Evolutionary conservation across 2,888 invertebrate species (phyloP).

Genomic region (Phlogophora meticulosa): DNA sequence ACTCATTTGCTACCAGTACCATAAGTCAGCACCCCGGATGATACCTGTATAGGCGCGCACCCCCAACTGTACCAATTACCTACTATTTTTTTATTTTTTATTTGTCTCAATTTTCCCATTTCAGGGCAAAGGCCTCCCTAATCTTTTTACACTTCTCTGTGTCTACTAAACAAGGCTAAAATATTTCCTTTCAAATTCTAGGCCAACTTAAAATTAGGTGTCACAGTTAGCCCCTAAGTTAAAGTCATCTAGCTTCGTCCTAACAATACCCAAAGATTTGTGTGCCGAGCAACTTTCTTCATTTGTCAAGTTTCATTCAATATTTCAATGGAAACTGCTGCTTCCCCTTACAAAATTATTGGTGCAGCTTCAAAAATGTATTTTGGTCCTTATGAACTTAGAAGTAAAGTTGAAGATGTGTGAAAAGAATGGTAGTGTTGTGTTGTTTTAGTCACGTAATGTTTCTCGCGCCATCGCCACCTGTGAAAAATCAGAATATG

Average conservation of each 20-base stretch:
- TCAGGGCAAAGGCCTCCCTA: too few relatives aligned
- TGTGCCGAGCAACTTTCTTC: conserved; percentile 59
- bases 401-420: conserved; percentile 1
- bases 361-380: not conserved
- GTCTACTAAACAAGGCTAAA: not conserved
- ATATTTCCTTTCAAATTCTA: not conserved
- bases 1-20: too few relatives aligned
- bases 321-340: conserved; percentile 58
- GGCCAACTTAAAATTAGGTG: conserved; percentile 37
- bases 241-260: conserved; percentile 17
- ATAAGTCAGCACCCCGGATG: too few relatives aligned
- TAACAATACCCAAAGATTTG: conserved; percentile 55
- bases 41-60: too few relatives aligned
- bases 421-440: not conserved
- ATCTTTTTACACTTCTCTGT: too few relatives aligned
- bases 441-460: conserved; percentile 45
- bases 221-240: conserved; percentile 38
- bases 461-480: conserved; percentile 53
- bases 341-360: conserved; percentile 41
- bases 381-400: not conserved
- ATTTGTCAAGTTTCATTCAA: conserved; percentile 67
- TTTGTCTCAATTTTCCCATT: too few relatives aligned
- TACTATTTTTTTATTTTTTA: too few relatives aligned
- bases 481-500: conserved; percentile 55
- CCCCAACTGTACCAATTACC: too few relatives aligned